phyloP scores from a whole-genome alignment of 2,113 vertebrate genomes.

The Pandion haliaetus region DNA sequence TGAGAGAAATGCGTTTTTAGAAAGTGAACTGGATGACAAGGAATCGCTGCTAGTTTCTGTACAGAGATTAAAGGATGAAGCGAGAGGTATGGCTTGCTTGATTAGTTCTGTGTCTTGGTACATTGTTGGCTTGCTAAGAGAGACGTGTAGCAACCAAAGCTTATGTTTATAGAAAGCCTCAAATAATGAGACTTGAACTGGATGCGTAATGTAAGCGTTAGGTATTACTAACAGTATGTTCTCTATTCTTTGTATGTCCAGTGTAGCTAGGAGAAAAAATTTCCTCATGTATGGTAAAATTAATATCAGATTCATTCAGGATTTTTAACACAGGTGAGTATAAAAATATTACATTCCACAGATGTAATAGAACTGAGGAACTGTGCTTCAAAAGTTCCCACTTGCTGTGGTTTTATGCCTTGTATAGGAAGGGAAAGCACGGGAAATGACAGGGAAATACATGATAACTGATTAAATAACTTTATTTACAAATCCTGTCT shows the following conservation, averaged over 20 bases:
- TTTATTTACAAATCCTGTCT: not conserved
- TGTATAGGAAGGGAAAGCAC: not conserved
- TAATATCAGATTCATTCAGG: not conserved
- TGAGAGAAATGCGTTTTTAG: conserved; percentile 97
- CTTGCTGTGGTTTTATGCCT: not conserved
- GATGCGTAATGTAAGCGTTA: not conserved
- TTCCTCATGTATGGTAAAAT: not conserved
- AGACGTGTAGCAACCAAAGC: not conserved
- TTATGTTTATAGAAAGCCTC: not conserved
- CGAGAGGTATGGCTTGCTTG: conserved; percentile 82
- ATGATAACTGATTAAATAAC: not conserved
- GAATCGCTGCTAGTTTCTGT: conserved; percentile 95
- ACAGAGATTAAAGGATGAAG: conserved; percentile 97
- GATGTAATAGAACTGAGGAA: not conserved
- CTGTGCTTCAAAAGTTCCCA: not conserved
- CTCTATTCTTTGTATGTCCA: not conserved
- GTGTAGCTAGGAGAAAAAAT: not conserved
- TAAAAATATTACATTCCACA: not conserved
- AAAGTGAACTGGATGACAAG: conserved; percentile 98
- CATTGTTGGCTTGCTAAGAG: not conserved
- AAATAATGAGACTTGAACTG: not conserved
- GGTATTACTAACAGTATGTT: not conserved
- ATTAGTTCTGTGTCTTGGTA: not conserved
- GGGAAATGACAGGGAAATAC: not conserved
- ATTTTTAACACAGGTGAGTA: not conserved